A percentile compares a stretch with the other conserved stretches of the same genome.
These are phyloP conservation scores for Himalopsyche phryganea DNA, from an alignment of 1,140 invertebrate genomes.

Conservation along the genomic window DNA sequence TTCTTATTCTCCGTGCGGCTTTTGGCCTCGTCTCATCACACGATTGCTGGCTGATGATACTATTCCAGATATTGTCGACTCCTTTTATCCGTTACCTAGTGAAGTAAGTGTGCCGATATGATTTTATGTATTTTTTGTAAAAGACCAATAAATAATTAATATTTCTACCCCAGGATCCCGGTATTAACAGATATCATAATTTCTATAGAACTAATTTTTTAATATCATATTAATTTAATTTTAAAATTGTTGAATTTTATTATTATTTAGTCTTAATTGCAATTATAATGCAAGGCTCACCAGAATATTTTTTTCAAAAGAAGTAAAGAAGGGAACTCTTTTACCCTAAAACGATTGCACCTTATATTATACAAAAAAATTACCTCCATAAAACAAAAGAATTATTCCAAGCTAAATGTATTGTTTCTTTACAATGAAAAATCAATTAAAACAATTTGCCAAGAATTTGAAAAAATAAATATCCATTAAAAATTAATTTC, in stretches of 20 bases:
- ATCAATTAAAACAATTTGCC: too few relatives aligned
- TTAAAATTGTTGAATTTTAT: not conserved
- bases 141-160: constrained; percentile 8
- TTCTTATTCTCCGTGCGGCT: constrained; percentile 96
- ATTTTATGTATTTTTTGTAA: constrained; percentile 39
- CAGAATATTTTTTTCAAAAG: too few relatives aligned
- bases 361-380: too few relatives aligned
- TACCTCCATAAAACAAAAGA: too few relatives aligned
- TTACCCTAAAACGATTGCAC: too few relatives aligned
- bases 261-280: too few relatives aligned
- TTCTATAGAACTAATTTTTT: not conserved
- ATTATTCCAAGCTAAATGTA: too few relatives aligned
- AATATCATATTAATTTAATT: not conserved
- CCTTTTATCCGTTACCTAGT: constrained; percentile 63
- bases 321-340: too few relatives aligned
- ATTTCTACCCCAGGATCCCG: not conserved
- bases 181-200: not conserved
- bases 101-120: constrained; percentile 56
- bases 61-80: constrained; percentile 76
- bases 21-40: constrained; percentile 94
- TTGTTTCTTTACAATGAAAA: too few relatives aligned
- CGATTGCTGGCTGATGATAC: constrained; percentile 87
- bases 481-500: too few relatives aligned
- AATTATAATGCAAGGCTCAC: too few relatives aligned
- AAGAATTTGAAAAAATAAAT: too few relatives aligned